Evolutionary conservation across 2,797 vertebrate species (phyloP).

Genomic region (Hydrophis major): DNA sequence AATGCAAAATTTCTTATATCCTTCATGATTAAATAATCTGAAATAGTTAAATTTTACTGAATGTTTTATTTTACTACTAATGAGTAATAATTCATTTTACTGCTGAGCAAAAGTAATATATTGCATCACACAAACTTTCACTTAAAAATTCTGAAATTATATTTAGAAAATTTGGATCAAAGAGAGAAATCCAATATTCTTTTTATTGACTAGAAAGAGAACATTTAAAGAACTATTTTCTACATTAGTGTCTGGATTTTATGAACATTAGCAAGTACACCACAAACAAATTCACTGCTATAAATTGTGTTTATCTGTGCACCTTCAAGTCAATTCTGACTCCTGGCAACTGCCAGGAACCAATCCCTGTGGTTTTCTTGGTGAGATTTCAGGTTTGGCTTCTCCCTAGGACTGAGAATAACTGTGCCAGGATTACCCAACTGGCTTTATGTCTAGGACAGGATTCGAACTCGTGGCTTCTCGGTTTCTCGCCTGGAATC

Average conservation of each 20-base stretch:
- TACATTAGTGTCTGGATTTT: not conserved
- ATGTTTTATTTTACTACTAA: not conserved
- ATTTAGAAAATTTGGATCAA: not conserved
- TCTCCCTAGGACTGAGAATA: not conserved
- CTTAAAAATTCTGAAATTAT: not conserved
- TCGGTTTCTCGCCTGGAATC: not conserved
- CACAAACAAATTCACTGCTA: not conserved
- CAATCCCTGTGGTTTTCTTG: not conserved
- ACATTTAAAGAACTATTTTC: not conserved
- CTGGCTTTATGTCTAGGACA: not conserved
- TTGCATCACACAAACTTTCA: not conserved
- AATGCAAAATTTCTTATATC: not conserved
- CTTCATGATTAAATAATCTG: not conserved
- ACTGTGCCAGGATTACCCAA: not conserved
- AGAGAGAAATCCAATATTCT: not conserved
- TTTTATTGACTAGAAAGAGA: not conserved
- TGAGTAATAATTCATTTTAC: not conserved
- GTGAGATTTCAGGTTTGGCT: not conserved
- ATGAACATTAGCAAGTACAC: not conserved
- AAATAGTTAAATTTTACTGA: not conserved
- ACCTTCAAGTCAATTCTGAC: not conserved
- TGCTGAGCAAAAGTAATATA: not conserved
- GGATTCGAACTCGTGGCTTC: not conserved
- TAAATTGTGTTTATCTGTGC: not conserved
- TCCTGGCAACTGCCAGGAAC: not conserved